Evolutionary conservation across 2,797 vertebrate species (phyloP).

Genomic region (Parauchenoglanis punctatus): DNA sequence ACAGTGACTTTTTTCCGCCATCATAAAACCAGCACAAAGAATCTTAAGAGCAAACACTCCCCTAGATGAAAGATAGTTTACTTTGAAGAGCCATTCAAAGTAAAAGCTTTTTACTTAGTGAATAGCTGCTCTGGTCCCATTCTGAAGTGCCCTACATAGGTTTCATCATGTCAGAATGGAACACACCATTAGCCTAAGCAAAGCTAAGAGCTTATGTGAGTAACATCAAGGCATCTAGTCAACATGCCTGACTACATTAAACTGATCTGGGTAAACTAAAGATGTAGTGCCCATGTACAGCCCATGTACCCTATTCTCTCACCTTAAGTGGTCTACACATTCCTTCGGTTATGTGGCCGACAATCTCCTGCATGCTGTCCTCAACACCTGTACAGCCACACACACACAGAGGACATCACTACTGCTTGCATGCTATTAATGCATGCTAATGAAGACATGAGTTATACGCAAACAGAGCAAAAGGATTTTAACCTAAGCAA

Average conservation of each 20-base stretch:
- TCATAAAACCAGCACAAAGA: not conserved
- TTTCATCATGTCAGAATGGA: not conserved
- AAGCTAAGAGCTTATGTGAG: not conserved
- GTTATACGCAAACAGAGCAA: not conserved
- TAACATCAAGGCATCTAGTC: not conserved
- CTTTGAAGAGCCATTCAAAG: not conserved
- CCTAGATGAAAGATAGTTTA: not conserved
- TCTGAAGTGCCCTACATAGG: not conserved
- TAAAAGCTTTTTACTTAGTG: not conserved
- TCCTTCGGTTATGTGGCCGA: slow-evolving; percentile 96
- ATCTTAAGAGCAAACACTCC: not conserved
- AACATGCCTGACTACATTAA: not conserved
- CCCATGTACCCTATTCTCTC: slow-evolving; percentile 44
- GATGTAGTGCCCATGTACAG: not conserved
- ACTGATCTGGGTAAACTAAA: not conserved
- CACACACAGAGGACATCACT: slow-evolving; percentile 7
- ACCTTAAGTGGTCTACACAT: slow-evolving; percentile 97
- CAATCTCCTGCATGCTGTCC: slow-evolving; percentile 93
- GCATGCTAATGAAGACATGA: not conserved
- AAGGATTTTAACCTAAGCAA: not conserved
- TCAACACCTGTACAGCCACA: slow-evolving; percentile 79
- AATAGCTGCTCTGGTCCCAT: not conserved
- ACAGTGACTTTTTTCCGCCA: not conserved
- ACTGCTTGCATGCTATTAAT: not conserved
- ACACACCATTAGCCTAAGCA: not conserved